Conservation (phyloP, 2,113 vertebrate species). For the Danio rerio region GRCz12tu NC_133191.1:58454501-58455000, state of each 20-base stretch:
- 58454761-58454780: constrained; percentile 1
- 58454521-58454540: not conserved
- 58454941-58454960: not conserved
- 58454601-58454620: constrained; percentile 33
- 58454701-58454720: not conserved
- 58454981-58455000: no score
- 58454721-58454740: not conserved
- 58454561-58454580: not conserved
- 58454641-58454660: not conserved
- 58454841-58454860: constrained; percentile 45
- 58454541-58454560: not conserved
- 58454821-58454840: not conserved
- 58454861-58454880: not conserved
- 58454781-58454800: constrained; percentile 24
- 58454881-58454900: not conserved
- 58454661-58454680: not conserved
- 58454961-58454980: not conserved
- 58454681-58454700: not conserved
- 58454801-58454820: constrained; percentile 36
- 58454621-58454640: not conserved
- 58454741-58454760: constrained; percentile 40
- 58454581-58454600: constrained; percentile 14
- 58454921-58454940: not conserved
- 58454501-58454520: not conserved
- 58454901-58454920: constrained; percentile 4